Evolutionary conservation across 2,113 vertebrate genomes (phyloP), one percentile per base, ranked within the genome.

Genomic region (Petromus typicus): DNA sequence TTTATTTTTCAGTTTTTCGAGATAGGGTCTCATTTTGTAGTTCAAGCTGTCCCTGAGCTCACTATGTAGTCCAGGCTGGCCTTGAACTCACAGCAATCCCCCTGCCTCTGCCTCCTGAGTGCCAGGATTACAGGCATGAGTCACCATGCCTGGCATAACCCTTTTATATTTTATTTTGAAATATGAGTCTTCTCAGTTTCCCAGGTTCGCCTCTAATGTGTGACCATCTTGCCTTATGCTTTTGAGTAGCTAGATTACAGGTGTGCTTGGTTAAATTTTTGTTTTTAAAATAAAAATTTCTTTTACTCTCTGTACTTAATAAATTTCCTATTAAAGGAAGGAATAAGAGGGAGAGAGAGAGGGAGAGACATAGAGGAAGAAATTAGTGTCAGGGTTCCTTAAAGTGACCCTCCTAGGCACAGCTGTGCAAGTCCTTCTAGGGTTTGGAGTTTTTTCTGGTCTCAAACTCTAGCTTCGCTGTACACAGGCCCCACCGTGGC

Each of bases 281-380:
- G 63, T 56, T 64, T 92, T 30, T 1, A 54, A 51, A 86, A 64
- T 69, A 63, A 67, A 54, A 8, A 51, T 69, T 79, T 85, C 30
- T 54, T 69, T 22, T 66, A 7, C 48, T 51, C 23, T 86, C 27
- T 75, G 34, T 45, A 30, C 2, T 67, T 25, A 54, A 3, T 48
- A 51, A 56, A 64, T 85, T 88, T 94, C 59, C 90, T 78, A 64
- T 51, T 67, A 54, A 80, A 95, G 64, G 32, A 73, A 43, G 13
- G n/a, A 66, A 43, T 61, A 54, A 63, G 40, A 54, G 23, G 20
- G 10, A 12, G 12, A 45, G 10, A 22, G n/a, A 82, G 10, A 12
- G 12, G 37, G 10, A 22, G n/a, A 82, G 20, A 82, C 17, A 61
- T 13, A 95, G 64, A 51, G 43, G 54, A 4, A 86, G 63, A 76